phyloP scores from a whole-genome alignment of 2,113 vertebrate species.

The Vidua macroura region DNA sequence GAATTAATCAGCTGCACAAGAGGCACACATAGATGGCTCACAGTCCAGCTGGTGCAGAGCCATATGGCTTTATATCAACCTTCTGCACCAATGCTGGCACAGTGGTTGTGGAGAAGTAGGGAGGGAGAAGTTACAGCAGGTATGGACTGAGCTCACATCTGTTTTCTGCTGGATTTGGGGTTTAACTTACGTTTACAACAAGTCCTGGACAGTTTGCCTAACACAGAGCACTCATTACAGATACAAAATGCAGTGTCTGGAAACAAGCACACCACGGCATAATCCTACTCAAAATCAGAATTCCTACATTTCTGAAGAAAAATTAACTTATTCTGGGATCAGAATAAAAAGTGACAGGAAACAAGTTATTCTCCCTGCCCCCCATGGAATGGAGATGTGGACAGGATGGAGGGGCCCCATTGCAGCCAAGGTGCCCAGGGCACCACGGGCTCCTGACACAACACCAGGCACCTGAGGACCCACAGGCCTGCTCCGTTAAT shows the following conservation, averaged over 20 bases:
- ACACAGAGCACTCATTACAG: neutral
- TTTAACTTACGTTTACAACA: neutral
- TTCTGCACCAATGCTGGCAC: neutral
- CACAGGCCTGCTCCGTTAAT: accelerated
- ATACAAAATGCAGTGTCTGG: neutral
- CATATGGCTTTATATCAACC: neutral
- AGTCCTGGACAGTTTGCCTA: neutral
- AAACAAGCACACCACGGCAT: neutral
- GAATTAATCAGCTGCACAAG: neutral
- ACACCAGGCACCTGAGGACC: neutral
- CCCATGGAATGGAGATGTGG: neutral
- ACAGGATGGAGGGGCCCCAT: neutral
- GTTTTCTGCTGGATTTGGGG: neutral
- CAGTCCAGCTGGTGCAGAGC: neutral
- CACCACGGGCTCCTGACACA: neutral
- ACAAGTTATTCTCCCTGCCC: neutral
- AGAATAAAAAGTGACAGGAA: neutral
- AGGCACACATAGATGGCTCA: neutral
- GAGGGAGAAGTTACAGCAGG: neutral
- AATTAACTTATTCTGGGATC: neutral
- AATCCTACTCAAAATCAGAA: neutral
- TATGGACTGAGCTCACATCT: neutral
- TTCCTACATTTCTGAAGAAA: neutral
- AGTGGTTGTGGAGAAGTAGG: neutral
- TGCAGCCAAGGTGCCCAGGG: neutral